Evolutionary conservation across 2,113 vertebrate species (phyloP).

Genomic region (Micromys minutus): DNA sequence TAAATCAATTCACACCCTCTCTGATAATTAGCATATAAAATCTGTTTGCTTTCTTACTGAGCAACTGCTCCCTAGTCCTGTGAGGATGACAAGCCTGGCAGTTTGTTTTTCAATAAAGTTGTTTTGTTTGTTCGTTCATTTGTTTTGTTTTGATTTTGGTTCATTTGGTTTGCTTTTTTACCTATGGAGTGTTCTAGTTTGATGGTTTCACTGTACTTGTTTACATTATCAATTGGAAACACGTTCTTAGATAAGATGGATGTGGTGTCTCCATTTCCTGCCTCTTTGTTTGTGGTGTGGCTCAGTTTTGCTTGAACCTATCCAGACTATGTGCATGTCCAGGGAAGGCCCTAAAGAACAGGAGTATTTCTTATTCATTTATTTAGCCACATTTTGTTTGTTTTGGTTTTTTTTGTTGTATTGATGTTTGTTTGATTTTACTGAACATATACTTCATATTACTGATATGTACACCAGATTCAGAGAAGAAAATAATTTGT

Average conservation of each 20-base stretch:
- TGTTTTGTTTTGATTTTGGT: no score
- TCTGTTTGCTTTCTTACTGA: neutral
- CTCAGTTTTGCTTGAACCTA: neutral
- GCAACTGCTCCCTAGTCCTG: neutral
- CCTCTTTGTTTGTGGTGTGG: fast-evolving
- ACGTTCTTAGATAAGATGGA: neutral
- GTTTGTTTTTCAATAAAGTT: neutral
- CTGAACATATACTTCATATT: neutral
- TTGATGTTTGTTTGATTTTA: neutral
- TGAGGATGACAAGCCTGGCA: neutral
- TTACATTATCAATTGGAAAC: neutral
- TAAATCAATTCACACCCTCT: neutral
- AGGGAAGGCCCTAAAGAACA: neutral
- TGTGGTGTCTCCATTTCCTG: neutral
- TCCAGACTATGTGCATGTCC: neutral
- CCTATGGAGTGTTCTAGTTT: neutral
- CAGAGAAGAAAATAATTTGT: neutral
- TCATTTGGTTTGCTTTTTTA: neutral
- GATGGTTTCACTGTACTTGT: neutral
- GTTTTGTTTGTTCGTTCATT: no score
- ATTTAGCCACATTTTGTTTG: neutral
- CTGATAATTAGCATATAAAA: neutral
- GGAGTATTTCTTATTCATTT: neutral
- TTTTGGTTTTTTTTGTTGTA: neutral
- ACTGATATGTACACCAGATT: neutral